Percentiles rank a stretch among this genome's conserved stretches.
These are phyloP conservation scores for Neodiprion fabricii DNA, from an alignment of 1,140 invertebrate species.

Conservation along the genomic window DNA sequence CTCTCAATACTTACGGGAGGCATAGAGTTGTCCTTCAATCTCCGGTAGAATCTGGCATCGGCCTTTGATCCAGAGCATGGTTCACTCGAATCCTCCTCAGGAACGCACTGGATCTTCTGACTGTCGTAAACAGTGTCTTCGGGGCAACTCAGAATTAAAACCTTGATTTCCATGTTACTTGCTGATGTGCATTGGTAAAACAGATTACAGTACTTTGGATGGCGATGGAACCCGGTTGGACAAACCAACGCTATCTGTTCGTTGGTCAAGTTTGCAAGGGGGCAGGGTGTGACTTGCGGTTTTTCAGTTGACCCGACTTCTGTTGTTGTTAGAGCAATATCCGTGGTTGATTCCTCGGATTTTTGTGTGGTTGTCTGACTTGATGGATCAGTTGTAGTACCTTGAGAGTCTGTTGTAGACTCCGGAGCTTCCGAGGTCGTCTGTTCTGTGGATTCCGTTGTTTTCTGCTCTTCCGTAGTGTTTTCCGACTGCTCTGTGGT, in stretches of 20 bases:
- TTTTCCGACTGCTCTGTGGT: neutral
- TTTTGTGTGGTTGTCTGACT: conserved; percentile 28
- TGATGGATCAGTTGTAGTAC: conserved; percentile 41
- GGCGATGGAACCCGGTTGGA: conserved; percentile 80
- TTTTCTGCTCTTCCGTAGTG: conserved; percentile 12
- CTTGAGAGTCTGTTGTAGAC: conserved; percentile 31
- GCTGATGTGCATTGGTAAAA: conserved; percentile 82
- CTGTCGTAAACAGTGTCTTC: conserved; percentile 80
- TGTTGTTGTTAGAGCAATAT: conserved; percentile 5
- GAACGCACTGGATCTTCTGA: conserved; percentile 72
- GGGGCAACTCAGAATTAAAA: conserved; percentile 76
- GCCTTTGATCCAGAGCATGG: conserved; percentile 66
- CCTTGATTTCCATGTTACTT: conserved; percentile 72
- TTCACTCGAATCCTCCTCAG: conserved; percentile 64
- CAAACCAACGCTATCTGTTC: conserved; percentile 77
- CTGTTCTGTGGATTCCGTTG: conserved; percentile 15
- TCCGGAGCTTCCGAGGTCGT: conserved; percentile 29
- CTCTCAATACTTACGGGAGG: conserved; percentile 65
- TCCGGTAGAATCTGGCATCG: conserved; percentile 62
- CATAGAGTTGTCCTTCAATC: conserved; percentile 59
- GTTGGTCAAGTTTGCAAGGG: conserved; percentile 55
- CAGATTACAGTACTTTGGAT: conserved; percentile 83
- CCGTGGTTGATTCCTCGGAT: conserved; percentile 14
- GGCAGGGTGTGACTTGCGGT: conserved; percentile 29
- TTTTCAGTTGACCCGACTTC: neutral